Evolutionary conservation across 2,888 invertebrate genomes (phyloP).

Genomic region (Sinopyrophorus schimmeli): DNA sequence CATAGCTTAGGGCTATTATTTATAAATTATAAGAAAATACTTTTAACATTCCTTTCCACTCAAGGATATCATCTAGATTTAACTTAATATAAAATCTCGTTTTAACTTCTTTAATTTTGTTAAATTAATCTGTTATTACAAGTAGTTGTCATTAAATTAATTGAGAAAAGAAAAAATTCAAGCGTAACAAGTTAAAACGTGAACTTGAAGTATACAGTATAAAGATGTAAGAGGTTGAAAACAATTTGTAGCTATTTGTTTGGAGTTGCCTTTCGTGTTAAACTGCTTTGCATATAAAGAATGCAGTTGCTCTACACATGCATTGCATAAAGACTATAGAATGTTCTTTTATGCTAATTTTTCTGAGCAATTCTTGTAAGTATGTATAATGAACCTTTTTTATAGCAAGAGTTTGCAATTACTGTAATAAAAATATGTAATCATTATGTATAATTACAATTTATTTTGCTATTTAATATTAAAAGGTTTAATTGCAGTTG

Average conservation of each 20-base stretch:
- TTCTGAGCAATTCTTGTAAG: conserved; percentile 20
- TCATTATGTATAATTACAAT: conserved; percentile 14
- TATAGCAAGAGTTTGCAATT: conserved; percentile 19
- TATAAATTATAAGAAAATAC: too few species aligned
- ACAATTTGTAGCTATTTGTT: conserved; percentile 40
- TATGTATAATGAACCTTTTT: conserved; percentile 28
- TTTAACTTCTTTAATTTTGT: too few species aligned
- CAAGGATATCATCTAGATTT: too few species aligned
- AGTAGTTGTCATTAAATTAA: not conserved
- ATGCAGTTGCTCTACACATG: conserved; percentile 30
- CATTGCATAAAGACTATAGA: conserved; percentile 26
- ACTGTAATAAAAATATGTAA: conserved; percentile 14
- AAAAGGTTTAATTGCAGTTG: conserved; percentile 7
- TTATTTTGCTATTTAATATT: conserved; percentile 17
- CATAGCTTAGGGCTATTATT: too few species aligned
- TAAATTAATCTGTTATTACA: not conserved
- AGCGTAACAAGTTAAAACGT: conserved; percentile 7
- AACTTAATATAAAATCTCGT: too few species aligned
- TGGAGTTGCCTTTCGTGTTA: conserved; percentile 32
- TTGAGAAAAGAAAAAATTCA: not conserved
- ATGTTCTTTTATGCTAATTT: conserved; percentile 27
- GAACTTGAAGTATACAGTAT: conserved; percentile 13
- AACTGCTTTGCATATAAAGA: conserved; percentile 40
- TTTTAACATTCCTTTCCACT: too few species aligned
- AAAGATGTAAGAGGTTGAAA: conserved; percentile 33